Evolutionary conservation across 1,140 invertebrate genomes (phyloP).

Genomic region (Drosophila pseudoananassae): DNA sequence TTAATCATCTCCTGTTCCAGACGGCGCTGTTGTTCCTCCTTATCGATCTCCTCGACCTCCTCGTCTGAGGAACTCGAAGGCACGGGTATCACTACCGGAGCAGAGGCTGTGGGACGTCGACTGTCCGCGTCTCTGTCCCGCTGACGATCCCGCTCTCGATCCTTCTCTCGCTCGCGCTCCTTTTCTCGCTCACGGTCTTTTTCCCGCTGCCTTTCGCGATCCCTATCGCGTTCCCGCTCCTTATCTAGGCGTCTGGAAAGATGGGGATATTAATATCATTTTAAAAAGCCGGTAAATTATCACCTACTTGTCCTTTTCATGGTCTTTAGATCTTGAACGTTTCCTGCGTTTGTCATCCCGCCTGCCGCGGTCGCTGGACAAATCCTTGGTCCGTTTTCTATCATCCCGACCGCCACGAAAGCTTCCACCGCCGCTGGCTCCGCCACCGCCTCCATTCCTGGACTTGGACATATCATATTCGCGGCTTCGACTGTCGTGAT

Average conservation of each 20-base stretch:
- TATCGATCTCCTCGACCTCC: constrained; percentile 72
- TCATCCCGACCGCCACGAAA: constrained; percentile 50
- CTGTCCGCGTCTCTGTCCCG: constrained; percentile 80
- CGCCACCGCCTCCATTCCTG: constrained; percentile 44
- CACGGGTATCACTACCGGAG: constrained; percentile 56
- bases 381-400: constrained; percentile 61
- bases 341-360: constrained; percentile 75
- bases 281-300: neutral
- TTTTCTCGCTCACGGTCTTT: constrained; percentile 76
- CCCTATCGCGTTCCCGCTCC: constrained; percentile 83
- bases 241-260: constrained; percentile 69
- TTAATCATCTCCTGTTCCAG: constrained; percentile 98
- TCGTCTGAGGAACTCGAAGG: constrained; percentile 60
- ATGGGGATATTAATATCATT: neutral
- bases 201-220: constrained; percentile 83
- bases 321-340: constrained; percentile 84
- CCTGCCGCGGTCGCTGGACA: constrained; percentile 85
- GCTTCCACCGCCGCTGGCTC: constrained; percentile 23
- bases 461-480: constrained; percentile 68
- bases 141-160: constrained; percentile 79
- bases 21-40: constrained; percentile 93
- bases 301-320: constrained; percentile 75
- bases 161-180: constrained; percentile 81
- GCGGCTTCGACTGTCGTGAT: constrained; percentile 52
- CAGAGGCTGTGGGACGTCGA: constrained; percentile 34